Conservation (phyloP, 2,113 vertebrate species). For the Chlorodrepanis virens region DNA sequence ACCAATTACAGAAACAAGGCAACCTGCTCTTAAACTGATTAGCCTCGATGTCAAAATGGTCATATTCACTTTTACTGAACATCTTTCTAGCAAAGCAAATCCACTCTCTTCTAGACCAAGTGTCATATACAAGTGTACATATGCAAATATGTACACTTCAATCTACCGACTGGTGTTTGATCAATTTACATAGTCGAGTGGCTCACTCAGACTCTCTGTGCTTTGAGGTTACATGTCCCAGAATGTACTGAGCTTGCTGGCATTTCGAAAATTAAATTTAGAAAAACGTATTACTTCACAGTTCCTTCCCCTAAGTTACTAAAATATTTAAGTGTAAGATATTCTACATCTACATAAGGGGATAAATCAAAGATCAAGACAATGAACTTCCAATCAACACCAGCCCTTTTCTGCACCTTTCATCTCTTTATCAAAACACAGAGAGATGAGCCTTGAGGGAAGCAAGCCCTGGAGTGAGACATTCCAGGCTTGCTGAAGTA, state of each 20-base stretch:
- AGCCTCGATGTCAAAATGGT: not conserved
- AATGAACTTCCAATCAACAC: not conserved
- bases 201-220: not conserved
- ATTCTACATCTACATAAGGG: not conserved
- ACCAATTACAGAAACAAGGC: not conserved
- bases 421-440: constrained; percentile 13
- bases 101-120: not conserved
- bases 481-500: not conserved
- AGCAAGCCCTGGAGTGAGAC: not conserved
- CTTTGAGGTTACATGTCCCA: constrained; percentile 28
- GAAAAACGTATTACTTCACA: constrained; percentile 13
- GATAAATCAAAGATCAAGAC: constrained; percentile 46
- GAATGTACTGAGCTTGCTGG: constrained; percentile 10
- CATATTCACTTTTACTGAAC: not conserved
- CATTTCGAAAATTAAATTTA: constrained; percentile 41
- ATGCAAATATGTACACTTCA: constrained; percentile 28
- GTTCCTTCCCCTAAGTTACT: constrained; percentile 31
- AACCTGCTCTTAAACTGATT: not conserved
- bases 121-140: not conserved
- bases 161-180: not conserved
- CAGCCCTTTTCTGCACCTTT: not conserved
- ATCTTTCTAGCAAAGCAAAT: not conserved
- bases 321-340: constrained; percentile 39
- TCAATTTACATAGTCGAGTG: not conserved
- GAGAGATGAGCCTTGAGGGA: constrained; percentile 8